Evolutionary conservation across 2,113 vertebrate genomes (phyloP), one percentile per base, ranked within the genome.

Genomic region (Dascyllus trimaculatus): DNA sequence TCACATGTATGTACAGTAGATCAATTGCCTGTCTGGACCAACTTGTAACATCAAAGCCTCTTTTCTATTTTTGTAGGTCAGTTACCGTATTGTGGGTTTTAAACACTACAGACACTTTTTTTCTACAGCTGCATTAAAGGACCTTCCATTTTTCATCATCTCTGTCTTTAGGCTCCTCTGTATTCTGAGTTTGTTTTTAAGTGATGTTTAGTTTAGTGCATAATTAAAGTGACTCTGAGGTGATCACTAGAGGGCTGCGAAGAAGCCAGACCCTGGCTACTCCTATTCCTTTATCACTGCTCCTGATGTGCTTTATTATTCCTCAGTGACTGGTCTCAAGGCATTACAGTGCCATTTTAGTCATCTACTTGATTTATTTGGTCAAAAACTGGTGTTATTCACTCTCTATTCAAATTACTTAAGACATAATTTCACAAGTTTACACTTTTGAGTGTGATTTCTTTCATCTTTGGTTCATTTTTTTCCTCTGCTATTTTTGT

Each of bases 21-120:
- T 32, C 13, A 8, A 49, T 7, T 46, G 21, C 15, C 24, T 25
- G 4, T 72, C 21, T 59, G 52, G 54, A 78, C 49, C 46, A 75
- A 66, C 14, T 56, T 81, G 43, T 60, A 56, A 72, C 22, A 70
- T 78, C 26, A 48, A 59, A 72, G 60, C 25, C 35, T 29, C 75
- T 51, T 79, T 71, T 85, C 57, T 71, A 74, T 77, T 77, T 86
- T 84, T 80, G n/a, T 74, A 77, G 52, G 32, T 75, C 60, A 77
- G 13, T 21, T 26, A 78, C 17, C 26, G 24, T 58, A 8, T 40
- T 52, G 9, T 66, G 19, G 19, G 32, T 67, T 68, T n/a, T 1
- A 58, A 64, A 68, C 56, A 14, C 53, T 10, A 11, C 32, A 54
- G 15, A 59, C 11, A 13, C 11, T n/a, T 61, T 52, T 14, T 75